Percentiles rank a stretch among this genome's conserved stretches.
Evolutionary conservation across 2,888 invertebrate species (phyloP).

Genomic region (Pollenia angustigena): DNA sequence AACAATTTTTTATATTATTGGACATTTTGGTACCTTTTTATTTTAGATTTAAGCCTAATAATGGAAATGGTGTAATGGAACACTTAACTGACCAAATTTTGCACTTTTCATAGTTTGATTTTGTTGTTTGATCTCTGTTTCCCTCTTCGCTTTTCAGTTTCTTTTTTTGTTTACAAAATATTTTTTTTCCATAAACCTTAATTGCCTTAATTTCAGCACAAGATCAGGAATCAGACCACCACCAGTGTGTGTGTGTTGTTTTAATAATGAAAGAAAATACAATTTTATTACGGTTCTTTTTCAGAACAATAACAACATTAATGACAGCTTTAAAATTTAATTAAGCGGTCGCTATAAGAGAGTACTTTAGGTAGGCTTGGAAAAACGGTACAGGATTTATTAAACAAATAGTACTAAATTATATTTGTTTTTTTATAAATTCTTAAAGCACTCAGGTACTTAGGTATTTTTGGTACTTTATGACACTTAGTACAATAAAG

Average conservation of each 20-base stretch:
- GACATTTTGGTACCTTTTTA: background rate
- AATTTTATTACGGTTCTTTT: slow-evolving; percentile 25
- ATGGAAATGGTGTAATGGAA: slow-evolving; percentile 6
- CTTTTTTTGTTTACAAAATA: slow-evolving; percentile 29
- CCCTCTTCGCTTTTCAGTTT: background rate
- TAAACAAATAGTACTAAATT: no score
- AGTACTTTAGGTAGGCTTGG: background rate
- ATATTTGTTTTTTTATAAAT: no score
- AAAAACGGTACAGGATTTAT: background rate
- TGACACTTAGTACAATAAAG: no score
- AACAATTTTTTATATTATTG: no score
- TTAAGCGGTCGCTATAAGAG: slow-evolving; percentile 30
- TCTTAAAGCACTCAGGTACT: no score
- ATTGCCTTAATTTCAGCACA: slow-evolving; percentile 54
- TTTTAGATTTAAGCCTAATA: background rate
- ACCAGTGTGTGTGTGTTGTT: slow-evolving; percentile 28
- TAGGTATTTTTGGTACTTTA: no score
- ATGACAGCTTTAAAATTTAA: slow-evolving; percentile 47
- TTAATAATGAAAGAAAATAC: slow-evolving; percentile 44
- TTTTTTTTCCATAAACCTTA: background rate
- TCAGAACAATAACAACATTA: slow-evolving; percentile 36
- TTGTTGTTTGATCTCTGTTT: background rate
- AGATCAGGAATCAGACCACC: slow-evolving; percentile 51
- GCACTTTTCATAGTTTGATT: background rate
- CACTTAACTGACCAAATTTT: background rate